Evolutionary conservation across 2,113 vertebrate genomes (phyloP), one percentile per base, ranked within the genome.

Genomic region (Gobius niger): DNA sequence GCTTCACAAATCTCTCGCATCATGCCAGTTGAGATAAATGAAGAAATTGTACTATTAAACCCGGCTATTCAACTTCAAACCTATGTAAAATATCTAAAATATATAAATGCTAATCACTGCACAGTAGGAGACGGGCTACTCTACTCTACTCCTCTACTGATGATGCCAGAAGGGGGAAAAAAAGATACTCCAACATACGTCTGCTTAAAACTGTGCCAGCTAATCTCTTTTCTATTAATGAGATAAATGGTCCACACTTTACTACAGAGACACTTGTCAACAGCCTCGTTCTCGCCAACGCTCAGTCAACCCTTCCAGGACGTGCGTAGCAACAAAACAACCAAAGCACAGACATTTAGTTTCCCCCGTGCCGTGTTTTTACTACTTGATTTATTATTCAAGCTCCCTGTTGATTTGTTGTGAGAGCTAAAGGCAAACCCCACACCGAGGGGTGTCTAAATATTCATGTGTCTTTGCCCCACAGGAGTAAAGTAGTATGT

Each of bases 401-500:
- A 82, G 70, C 57, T 78, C 67, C 76, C 74, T 50, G 47, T 63
- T 68, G 67, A 47, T 61, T 41, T 52, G 46, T 77, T 44, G 14
- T 53, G 12, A 72, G 42, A n/a, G 67, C 66, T 65, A 63, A n/a
- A 63, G 52, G 61, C 46, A 70, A 51, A 67, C 18, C 40, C 9
- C n/a, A 52, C 51, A 52, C 16, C 1, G 75, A 85, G 81, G 76
- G 53, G 11, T 16, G 9, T 65, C 47, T 80, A 62, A 85, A 81
- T 83, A 78, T 87, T 87, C 51, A 70, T 76, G 73, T 51, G 47
- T 68, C 9, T 54, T 41, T 51, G 53, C 34, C 64, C 67, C 12
- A 3, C 63, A 69, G 67, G 47, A 19, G 4, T 19, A 13, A 63
- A 50, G 42, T 13, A 4, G 1, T 40, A 13, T 19, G 19, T 53